A percentile compares a stretch with the other conserved stretches of the same genome.
Evolutionary conservation across 2,888 invertebrate species (phyloP).

Genomic region (Romanomermis culicivorax): DNA sequence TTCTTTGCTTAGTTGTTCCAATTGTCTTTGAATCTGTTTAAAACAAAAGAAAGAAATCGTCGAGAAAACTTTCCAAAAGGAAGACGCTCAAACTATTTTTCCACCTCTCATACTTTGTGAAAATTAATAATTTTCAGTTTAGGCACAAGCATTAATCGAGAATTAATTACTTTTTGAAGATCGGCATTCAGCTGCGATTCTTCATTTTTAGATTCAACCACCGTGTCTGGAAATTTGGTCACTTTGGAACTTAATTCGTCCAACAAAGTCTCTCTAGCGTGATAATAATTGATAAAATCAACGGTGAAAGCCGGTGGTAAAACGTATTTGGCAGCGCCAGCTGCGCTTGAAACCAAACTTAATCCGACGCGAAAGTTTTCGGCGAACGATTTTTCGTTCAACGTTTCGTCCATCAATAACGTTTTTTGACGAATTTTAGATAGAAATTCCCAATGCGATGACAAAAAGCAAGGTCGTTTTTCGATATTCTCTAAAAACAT

Average conservation of each 20-base stretch:
- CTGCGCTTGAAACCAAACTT: constrained; percentile 8
- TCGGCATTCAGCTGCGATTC: background rate
- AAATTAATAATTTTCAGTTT: too few species aligned
- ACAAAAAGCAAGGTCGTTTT: constrained; percentile 12
- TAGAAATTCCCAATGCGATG: constrained; percentile 12
- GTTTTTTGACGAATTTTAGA: constrained; percentile 14
- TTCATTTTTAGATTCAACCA: too few species aligned
- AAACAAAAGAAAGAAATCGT: too few species aligned
- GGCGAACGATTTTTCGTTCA: constrained; percentile 12
- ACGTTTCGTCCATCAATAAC: constrained; percentile 10
- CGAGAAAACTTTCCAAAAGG: too few species aligned
- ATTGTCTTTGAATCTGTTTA: too few species aligned
- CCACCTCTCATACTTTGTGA: too few species aligned
- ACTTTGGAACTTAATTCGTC: too few species aligned
- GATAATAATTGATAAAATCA: constrained; percentile 76
- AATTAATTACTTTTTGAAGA: too few species aligned
- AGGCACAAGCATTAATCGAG: too few species aligned
- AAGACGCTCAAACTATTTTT: too few species aligned
- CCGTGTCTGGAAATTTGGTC: too few species aligned
- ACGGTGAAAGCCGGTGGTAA: constrained; percentile 78
- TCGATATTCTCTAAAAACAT: constrained; percentile 8
- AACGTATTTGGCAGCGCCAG: constrained; percentile 13
- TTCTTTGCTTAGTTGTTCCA: too few species aligned
- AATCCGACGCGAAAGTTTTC: constrained; percentile 10
- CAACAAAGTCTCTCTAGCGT: constrained; percentile 1